Percentiles rank a stretch among this genome's conserved stretches.
Conservation (phyloP, 2,797 vertebrate species). For the Enteromius afrohamiltoni region DNA sequence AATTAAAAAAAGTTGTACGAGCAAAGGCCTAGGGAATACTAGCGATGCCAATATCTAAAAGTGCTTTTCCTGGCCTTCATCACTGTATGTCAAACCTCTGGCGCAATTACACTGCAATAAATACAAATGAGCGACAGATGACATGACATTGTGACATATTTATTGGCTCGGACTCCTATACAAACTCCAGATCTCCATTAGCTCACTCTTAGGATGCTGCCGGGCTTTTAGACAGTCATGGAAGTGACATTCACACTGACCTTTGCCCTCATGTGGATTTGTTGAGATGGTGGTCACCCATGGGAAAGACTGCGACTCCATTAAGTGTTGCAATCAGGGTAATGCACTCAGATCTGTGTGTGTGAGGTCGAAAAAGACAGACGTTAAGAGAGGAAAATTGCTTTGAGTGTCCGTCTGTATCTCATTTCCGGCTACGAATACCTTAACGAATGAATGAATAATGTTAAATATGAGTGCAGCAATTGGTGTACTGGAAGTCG, state of each 20-base stretch:
- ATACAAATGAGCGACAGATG: conserved; percentile 62
- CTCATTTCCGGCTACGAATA: background rate
- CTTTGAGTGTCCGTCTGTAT: conserved; percentile 23
- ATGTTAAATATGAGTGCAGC: background rate
- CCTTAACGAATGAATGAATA: background rate
- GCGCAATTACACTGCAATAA: conserved; percentile 73
- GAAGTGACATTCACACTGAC: conserved; percentile 53
- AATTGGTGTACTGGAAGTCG: background rate
- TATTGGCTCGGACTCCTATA: conserved; percentile 53
- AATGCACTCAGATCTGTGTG: conserved; percentile 32
- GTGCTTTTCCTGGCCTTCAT: conserved; percentile 70
- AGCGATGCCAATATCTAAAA: conserved; percentile 3
- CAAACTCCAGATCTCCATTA: conserved; percentile 51
- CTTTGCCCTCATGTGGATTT: conserved; percentile 52
- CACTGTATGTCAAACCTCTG: conserved; percentile 72
- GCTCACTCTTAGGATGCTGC: conserved; percentile 54
- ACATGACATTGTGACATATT: conserved; percentile 52
- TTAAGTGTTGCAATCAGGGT: conserved; percentile 42
- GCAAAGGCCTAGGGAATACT: conserved; percentile 4
- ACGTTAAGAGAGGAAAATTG: background rate
- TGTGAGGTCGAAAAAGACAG: conserved; percentile 16
- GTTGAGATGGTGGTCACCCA: conserved; percentile 35
- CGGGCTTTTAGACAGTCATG: conserved; percentile 59
- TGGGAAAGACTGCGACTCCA: conserved; percentile 36
- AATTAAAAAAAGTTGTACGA: conserved; percentile 1